Percentiles rank a stretch among this genome's conserved stretches.
Conservation (phyloP, 2,888 invertebrate species). For the Onthophagus sagittarius region DNA sequence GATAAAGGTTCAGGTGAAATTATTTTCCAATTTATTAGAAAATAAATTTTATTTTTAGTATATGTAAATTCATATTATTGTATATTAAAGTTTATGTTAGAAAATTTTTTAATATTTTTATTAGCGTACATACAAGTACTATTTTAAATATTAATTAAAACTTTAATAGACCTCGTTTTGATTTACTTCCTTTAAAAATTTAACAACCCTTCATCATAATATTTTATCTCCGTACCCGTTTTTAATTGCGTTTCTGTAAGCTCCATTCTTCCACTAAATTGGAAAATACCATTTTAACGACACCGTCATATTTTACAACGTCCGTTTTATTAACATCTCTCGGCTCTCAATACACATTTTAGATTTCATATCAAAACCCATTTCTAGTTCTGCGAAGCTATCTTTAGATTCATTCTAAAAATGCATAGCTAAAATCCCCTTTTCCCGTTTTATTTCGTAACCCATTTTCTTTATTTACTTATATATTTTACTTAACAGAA, state of each 20-base stretch:
- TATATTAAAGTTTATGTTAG: too few relatives aligned
- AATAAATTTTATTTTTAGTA: too few relatives aligned
- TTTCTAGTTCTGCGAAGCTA: too few relatives aligned
- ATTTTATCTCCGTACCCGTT: background rate
- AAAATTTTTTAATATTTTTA: too few relatives aligned
- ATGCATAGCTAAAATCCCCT: too few relatives aligned
- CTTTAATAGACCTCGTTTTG: background rate
- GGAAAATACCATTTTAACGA: background rate
- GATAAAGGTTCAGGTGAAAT: too few relatives aligned
- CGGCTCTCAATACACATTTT: background rate
- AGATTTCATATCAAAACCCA: background rate
- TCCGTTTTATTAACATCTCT: background rate
- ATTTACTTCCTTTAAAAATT: background rate
- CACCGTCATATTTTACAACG: background rate
- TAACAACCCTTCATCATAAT: background rate
- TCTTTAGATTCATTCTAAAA: background rate
- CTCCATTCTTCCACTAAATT: background rate
- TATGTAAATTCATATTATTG: too few relatives aligned
- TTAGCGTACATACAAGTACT: too few relatives aligned
- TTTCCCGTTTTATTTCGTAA: too few relatives aligned
- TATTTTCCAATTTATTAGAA: too few relatives aligned
- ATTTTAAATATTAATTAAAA: background rate
- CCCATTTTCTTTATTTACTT: too few relatives aligned
- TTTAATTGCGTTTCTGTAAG: background rate
- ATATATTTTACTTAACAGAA: too few relatives aligned